Conservation (phyloP, 2,797 vertebrate species). For the Toxotes lorentzi region DNA sequence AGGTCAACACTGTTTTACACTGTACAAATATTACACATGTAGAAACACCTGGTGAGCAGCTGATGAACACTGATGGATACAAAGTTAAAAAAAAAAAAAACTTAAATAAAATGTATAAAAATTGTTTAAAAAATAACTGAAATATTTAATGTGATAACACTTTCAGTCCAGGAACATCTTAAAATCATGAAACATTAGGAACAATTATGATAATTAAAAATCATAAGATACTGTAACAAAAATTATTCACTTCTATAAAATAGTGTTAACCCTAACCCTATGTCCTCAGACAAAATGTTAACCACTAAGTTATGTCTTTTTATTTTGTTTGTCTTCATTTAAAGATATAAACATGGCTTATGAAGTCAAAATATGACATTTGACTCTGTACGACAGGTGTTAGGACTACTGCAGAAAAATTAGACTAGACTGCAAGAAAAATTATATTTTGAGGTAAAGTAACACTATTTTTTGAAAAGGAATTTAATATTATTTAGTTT, state of each 20-base stretch:
- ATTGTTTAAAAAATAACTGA: neutral
- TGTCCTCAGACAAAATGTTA: too few species aligned
- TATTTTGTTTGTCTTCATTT: too few species aligned
- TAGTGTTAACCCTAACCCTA: too few species aligned
- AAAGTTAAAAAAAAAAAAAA: neutral
- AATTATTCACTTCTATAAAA: neutral
- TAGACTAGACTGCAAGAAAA: too few species aligned
- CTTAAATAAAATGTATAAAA: neutral
- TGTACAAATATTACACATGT: slow-evolving; percentile 12
- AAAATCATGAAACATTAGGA: neutral
- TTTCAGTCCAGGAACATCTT: too few species aligned
- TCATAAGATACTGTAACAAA: neutral
- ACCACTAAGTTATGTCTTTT: too few species aligned
- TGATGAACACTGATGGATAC: neutral
- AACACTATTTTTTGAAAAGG: too few species aligned
- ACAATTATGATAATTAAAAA: neutral
- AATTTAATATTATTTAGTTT: too few species aligned
- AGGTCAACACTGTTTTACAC: slow-evolving; percentile 11
- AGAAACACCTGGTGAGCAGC: slow-evolving; percentile 2
- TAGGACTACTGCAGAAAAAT: too few species aligned
- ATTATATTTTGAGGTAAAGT: too few species aligned
- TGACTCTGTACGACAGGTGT: neutral
- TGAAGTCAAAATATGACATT: neutral
- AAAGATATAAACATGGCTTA: neutral
- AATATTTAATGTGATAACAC: neutral